phyloP scores from a whole-genome alignment of 1,140 invertebrate species.

The Zaprionus nigranus region DNA sequence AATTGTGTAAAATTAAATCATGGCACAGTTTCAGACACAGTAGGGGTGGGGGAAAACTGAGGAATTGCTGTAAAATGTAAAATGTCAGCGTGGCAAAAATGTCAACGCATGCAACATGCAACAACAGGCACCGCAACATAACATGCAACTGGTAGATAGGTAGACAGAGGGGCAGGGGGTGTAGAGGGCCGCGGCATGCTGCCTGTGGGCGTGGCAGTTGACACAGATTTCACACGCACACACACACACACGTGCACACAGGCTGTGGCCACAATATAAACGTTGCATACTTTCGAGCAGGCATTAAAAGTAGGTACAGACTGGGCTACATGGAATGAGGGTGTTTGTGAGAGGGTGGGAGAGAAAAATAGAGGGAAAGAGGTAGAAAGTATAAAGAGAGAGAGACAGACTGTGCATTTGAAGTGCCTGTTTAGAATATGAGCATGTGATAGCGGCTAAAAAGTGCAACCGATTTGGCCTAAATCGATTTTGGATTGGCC shows the following conservation, averaged over 20 bases:
- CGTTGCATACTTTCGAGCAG: conserved; percentile 69
- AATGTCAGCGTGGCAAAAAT: conserved; percentile 70
- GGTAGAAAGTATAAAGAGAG: not conserved
- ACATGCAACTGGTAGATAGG: conserved; percentile 69
- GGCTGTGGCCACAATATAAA: conserved; percentile 71
- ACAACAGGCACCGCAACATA: conserved; percentile 69
- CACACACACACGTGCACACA: conserved; percentile 7
- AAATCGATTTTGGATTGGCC: conserved; percentile 78
- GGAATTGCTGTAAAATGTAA: conserved; percentile 58
- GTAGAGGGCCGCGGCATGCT: not conserved
- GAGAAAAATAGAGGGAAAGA: not conserved
- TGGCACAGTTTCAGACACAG: conserved; percentile 28
- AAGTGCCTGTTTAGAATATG: conserved; percentile 57
- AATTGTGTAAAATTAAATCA: conserved; percentile 69
- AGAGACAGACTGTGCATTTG: conserved; percentile 11
- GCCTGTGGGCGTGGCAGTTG: conserved; percentile 53
- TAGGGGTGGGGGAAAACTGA: not conserved
- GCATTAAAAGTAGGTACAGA: conserved; percentile 60
- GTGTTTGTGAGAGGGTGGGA: not conserved
- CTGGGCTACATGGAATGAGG: conserved; percentile 11
- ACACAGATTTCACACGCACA: conserved; percentile 68
- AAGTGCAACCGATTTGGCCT: conserved; percentile 68
- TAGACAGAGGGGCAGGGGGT: not conserved
- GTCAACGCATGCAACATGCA: conserved; percentile 72
- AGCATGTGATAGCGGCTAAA: conserved; percentile 16